phyloP scores from a whole-genome alignment of 1,140 invertebrate species.

The Cherax destructor region DNA sequence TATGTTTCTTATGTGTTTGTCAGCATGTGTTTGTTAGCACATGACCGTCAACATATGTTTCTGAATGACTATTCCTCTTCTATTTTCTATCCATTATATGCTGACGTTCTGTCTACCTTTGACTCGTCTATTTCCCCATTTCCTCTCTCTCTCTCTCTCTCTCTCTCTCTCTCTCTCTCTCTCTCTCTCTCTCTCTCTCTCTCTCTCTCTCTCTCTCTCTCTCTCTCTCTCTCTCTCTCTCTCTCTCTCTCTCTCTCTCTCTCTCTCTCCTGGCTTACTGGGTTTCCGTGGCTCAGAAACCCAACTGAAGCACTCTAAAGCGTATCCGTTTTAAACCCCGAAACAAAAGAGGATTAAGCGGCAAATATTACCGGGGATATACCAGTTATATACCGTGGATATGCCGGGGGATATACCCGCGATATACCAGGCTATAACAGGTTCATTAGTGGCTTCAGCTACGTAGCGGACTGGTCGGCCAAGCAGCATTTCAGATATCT shows the following conservation, averaged over 20 bases:
- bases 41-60: too few species aligned
- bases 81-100: too few species aligned
- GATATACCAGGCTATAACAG: background rate
- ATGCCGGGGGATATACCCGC: background rate
- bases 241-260: background rate
- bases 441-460: background rate
- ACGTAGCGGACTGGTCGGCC: background rate
- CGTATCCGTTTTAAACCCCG: background rate
- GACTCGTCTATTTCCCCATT: too few species aligned
- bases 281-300: background rate
- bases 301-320: background rate
- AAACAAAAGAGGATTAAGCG: constrained; percentile 5
- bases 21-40: too few species aligned
- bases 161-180: too few species aligned
- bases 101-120: too few species aligned
- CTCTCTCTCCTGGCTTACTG: background rate
- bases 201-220: background rate
- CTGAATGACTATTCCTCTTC: too few species aligned
- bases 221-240: too few species aligned
- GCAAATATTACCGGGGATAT: constrained; percentile 4
- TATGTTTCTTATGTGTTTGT: too few species aligned
- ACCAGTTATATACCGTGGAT: background rate
- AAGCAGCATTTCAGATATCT: background rate
- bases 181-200: background rate
- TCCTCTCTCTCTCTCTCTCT: too few species aligned